Conservation (phyloP, 2,888 invertebrate genomes). For the Balanococcus diminutus region DNA sequence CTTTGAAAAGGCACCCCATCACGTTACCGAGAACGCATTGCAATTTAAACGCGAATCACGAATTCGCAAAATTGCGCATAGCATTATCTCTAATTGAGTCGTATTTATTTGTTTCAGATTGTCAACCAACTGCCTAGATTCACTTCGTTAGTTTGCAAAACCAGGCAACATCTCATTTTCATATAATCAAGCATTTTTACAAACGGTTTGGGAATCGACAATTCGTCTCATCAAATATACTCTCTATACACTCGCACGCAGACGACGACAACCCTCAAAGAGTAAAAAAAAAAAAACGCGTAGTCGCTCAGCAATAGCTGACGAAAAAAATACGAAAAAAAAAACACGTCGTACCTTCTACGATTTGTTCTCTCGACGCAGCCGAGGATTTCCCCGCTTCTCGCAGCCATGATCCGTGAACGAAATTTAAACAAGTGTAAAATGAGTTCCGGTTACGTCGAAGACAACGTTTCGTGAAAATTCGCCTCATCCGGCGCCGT, state of each 20-base stretch:
- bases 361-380: neutral
- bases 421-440: neutral
- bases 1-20: too few species aligned
- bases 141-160: constrained; percentile 31
- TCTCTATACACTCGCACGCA: neutral
- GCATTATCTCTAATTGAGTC: constrained; percentile 39
- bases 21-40: neutral
- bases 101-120: constrained; percentile 48
- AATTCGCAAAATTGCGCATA: constrained; percentile 32
- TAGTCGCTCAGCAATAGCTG: too few species aligned
- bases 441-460: neutral
- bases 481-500: neutral
- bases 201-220: neutral
- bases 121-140: constrained; percentile 3
- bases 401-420: neutral
- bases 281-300: too few species aligned
- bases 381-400: neutral
- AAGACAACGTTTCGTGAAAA: neutral
- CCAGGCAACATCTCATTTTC: constrained; percentile 40
- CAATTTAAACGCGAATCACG: constrained; percentile 17
- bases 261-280: neutral
- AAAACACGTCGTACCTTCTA: neutral
- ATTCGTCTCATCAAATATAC: neutral
- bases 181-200: constrained; percentile 27
- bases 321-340: neutral